Evolutionary conservation across 2,797 vertebrate species (phyloP).

Genomic region (Malurus splendens): DNA sequence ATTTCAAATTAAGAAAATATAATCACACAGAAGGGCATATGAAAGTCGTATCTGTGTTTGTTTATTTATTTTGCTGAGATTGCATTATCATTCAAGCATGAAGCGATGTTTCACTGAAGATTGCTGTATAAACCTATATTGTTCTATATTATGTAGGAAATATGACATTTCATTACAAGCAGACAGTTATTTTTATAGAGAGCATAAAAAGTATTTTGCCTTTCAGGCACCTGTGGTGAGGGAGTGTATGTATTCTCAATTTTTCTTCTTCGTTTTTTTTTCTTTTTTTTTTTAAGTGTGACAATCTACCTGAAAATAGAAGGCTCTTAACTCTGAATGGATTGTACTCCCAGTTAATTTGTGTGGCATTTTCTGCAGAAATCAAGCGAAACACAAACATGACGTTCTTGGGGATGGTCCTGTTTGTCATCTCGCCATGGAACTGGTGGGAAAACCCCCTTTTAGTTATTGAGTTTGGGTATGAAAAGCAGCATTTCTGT

Average conservation of each 20-base stretch:
- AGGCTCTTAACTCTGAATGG: not conserved
- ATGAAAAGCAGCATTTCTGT: not conserved
- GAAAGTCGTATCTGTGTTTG: slow-evolving; percentile 21
- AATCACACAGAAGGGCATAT: slow-evolving; percentile 15
- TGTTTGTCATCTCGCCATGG: rapidly evolving
- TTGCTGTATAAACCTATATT: slow-evolving; percentile 53
- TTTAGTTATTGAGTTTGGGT: not conserved
- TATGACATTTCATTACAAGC: slow-evolving; percentile 48
- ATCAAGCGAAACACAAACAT: not conserved
- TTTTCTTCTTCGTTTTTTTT: not conserved
- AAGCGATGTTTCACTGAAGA: slow-evolving; percentile 43
- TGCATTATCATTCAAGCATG: slow-evolving; percentile 39
- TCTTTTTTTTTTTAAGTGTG: not conserved
- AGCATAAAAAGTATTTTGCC: slow-evolving; percentile 40
- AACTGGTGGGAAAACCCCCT: rapidly evolving
- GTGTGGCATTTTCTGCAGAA: not conserved
- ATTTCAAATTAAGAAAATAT: slow-evolving; percentile 40
- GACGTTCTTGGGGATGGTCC: rapidly evolving
- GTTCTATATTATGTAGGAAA: slow-evolving; percentile 34
- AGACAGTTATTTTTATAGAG: slow-evolving; percentile 47
- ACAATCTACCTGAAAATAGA: slow-evolving; percentile 5
- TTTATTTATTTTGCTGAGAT: slow-evolving; percentile 53
- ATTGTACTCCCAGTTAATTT: not conserved
- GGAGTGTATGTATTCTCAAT: not conserved
- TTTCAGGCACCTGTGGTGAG: slow-evolving; percentile 34